A percentile compares a stretch with the other conserved stretches of the same genome.
Conservation (phyloP, 2,888 invertebrate species). For the Cerastoderma edule region DNA sequence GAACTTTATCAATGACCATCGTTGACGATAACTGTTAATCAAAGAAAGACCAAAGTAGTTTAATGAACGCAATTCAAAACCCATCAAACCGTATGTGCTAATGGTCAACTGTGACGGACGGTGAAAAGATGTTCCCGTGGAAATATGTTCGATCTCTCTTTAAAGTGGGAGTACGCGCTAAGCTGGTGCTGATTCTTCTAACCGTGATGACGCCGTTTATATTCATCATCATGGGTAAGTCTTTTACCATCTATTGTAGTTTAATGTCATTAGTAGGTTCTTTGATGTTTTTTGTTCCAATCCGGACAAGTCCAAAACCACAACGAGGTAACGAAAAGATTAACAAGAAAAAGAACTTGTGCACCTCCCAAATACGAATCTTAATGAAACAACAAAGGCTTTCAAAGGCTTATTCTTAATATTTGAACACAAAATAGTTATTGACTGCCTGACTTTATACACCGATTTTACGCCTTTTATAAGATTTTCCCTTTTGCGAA, state of each 20-base stretch:
- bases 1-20: too few relatives aligned
- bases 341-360: too few relatives aligned
- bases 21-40: too few relatives aligned
- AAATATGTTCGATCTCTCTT: slow-evolving; percentile 25
- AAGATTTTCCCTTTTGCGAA: too few relatives aligned
- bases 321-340: too few relatives aligned
- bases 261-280: neutral
- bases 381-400: neutral
- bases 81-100: too few relatives aligned
- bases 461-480: too few relatives aligned
- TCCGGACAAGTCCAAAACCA: too few relatives aligned
- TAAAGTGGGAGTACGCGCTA: slow-evolving; percentile 23
- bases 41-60: too few relatives aligned
- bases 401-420: neutral
- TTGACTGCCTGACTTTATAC: too few relatives aligned
- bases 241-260: neutral
- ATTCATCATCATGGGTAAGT: slow-evolving; percentile 26
- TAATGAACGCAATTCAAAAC: too few relatives aligned
- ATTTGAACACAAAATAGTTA: neutral
- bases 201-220: slow-evolving; percentile 7
- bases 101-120: too few relatives aligned
- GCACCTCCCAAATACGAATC: neutral
- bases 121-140: slow-evolving; percentile 29
- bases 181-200: slow-evolving; percentile 13
- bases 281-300: neutral